Base-by-base conservation (phyloP, 1,140 invertebrate genomes). In the Drosophila mayri region DNA sequence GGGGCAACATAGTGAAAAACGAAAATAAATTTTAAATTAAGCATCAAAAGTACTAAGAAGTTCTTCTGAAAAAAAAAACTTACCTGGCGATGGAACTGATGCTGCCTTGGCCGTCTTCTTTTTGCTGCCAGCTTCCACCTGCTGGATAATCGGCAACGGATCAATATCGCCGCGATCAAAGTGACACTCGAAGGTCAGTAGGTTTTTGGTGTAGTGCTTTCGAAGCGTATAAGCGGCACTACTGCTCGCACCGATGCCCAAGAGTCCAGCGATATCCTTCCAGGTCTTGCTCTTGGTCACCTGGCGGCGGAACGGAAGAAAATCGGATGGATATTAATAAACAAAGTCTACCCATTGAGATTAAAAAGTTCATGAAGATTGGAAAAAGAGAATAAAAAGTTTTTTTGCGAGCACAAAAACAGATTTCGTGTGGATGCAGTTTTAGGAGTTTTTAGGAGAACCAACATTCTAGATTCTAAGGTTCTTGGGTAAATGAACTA, bases 251-350 rank as follows among this genome's bases (percentile, higher is more conserved):
- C 98, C 98, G 77, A 99, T 98, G 38, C 98, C 98, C 59, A 99
- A 94, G 57, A 97, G 94, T 43, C 97, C 97, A 50, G 98, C 98
- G 81, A 99, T 98, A 93, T 99, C 98, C 93, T 99, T 99, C 99
- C 99, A 99, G 65, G 97, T 97, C 93, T 99, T 99, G 92, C 97
- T 97, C 94, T 99, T 99, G 37, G 98, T 99, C 68, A 99, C 98
- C 98, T 99, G 38, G 35, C 49, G 52, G 35, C 35, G 41, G 41
- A 67, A 68, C 22, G 74, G 52, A 38, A 60, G 22, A 76, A 32
- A 54, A 35, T 41, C 18, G n/a, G 11, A 38, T 11, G 14, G 28
- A 62, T 58, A 20, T 50, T 38, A 65, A n/a, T 54, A 16, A 9
- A 20, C 22, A 5, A 22, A 16, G 22, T 35, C 22, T 0, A 41